phyloP scores from a whole-genome alignment of 2,113 vertebrate species.

The Corythornis vintsioides region DNA sequence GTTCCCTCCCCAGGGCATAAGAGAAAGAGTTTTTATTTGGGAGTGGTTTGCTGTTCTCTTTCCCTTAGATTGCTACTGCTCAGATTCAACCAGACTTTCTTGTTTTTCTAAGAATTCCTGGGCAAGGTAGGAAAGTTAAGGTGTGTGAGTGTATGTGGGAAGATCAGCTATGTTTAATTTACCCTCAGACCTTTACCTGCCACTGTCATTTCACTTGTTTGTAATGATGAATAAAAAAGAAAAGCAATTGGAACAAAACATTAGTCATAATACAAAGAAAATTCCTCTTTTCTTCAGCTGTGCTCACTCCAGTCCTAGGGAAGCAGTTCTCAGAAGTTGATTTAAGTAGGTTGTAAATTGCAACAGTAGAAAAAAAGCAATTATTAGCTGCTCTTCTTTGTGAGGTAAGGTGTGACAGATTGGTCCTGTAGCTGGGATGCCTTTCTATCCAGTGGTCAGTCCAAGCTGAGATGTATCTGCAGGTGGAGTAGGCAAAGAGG shows the following conservation, averaged over 20 bases:
- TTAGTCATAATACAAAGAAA: not conserved
- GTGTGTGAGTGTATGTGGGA: not conserved
- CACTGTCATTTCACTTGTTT: not conserved
- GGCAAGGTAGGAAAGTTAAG: not conserved
- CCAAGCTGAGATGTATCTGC: not conserved
- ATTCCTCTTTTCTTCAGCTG: not conserved
- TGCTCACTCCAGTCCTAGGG: not conserved
- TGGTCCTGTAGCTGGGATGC: not conserved
- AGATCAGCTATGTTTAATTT: not conserved
- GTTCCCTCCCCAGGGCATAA: not conserved
- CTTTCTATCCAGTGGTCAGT: not conserved
- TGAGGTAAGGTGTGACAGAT: not conserved
- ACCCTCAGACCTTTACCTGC: not conserved
- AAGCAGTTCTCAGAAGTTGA: not conserved
- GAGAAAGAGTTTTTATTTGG: not conserved
- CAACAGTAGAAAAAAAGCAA: not conserved
- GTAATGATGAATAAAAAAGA: not conserved
- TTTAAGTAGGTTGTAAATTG: not conserved
- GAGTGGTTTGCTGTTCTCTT: not conserved
- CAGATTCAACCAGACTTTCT: not conserved
- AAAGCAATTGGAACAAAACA: not conserved
- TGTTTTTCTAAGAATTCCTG: not conserved
- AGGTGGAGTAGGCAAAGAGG: not conserved
- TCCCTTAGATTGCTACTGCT: not conserved
- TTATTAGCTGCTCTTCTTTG: not conserved